Percentiles rank a stretch among this genome's conserved stretches.
phyloP scores from a whole-genome alignment of 1,140 invertebrate genomes.

The Trichomalopsis sarcophagae region DNA sequence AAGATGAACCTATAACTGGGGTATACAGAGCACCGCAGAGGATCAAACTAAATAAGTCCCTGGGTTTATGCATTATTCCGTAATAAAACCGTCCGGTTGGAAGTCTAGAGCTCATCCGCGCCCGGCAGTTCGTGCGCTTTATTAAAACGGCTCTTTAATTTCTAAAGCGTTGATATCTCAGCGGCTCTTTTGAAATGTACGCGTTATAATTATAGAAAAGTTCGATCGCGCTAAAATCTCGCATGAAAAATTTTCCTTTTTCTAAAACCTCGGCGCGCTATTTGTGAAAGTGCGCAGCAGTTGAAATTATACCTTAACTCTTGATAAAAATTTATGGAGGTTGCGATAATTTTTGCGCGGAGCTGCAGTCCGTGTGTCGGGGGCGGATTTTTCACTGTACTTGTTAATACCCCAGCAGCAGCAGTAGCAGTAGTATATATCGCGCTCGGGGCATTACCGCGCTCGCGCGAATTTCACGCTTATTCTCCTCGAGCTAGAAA shows the following conservation, averaged over 20 bases:
- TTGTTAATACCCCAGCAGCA: neutral
- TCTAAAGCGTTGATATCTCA: neutral
- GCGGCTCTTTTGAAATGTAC: no score
- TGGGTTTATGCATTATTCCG: neutral
- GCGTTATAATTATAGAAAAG: no score
- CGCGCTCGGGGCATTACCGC: neutral
- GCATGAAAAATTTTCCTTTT: no score
- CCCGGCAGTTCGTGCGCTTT: neutral
- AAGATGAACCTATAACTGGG: neutral
- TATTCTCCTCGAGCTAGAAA: neutral
- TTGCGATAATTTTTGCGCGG: neutral
- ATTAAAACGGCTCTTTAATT: neutral
- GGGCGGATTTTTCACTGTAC: neutral
- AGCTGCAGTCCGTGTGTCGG: no score
- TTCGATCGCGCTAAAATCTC: no score
- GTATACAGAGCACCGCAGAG: neutral
- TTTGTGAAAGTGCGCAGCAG: neutral
- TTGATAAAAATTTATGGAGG: neutral
- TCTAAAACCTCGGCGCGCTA: neutral
- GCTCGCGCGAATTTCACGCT: neutral
- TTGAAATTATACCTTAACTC: slow-evolving; percentile 1
- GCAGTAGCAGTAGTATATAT: no score
- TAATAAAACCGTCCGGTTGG: neutral
- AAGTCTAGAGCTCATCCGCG: neutral
- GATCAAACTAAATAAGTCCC: neutral